Percentiles rank a stretch among this genome's conserved stretches.
These are phyloP conservation scores for Polypterus bichir DNA, from an alignment of 2,113 vertebrate species.

Conservation along the genomic window DNA sequence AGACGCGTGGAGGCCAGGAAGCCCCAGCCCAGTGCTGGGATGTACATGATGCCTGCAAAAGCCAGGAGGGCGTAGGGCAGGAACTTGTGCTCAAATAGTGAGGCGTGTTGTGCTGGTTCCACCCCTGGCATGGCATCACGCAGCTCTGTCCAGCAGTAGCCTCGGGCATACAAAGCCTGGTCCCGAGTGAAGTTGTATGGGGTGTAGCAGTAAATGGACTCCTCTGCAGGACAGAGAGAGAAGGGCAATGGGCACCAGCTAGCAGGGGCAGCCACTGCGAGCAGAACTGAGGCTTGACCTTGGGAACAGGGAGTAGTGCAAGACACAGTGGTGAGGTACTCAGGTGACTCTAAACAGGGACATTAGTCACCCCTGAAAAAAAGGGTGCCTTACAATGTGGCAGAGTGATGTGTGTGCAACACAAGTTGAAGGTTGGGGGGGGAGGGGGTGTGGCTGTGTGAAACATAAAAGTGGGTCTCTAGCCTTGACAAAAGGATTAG, in stretches of 20 bases:
- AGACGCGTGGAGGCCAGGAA: constrained; percentile 92
- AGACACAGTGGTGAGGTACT: too few species aligned
- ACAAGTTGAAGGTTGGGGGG: too few species aligned
- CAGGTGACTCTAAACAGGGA: too few species aligned
- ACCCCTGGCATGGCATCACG: constrained; percentile 80
- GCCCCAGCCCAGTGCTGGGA: constrained; percentile 91
- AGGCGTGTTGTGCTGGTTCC: constrained; percentile 76
- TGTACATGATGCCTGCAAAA: constrained; percentile 95
- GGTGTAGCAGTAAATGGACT: constrained; percentile 98
- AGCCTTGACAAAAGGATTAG: too few species aligned
- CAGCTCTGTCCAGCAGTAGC: constrained; percentile 99
- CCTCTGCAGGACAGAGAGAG: constrained; percentile 56
- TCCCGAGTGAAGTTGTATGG: constrained; percentile 98
- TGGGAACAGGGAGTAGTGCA: too few species aligned
- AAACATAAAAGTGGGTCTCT: too few species aligned
- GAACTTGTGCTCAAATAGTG: constrained; percentile 96
- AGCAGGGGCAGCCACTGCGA: not conserved
- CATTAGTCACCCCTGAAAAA: constrained; percentile 24
- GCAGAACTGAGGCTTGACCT: too few species aligned
- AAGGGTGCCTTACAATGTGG: constrained; percentile 8
- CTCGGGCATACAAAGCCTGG: constrained; percentile 93
- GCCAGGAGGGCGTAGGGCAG: constrained; percentile 92
- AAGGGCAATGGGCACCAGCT: not conserved
- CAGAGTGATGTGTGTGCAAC: too few species aligned
- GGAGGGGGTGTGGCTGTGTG: too few species aligned